phyloP scores from a whole-genome alignment of 2,113 vertebrate genomes.

The Coregonus clupeaformis region DNA sequence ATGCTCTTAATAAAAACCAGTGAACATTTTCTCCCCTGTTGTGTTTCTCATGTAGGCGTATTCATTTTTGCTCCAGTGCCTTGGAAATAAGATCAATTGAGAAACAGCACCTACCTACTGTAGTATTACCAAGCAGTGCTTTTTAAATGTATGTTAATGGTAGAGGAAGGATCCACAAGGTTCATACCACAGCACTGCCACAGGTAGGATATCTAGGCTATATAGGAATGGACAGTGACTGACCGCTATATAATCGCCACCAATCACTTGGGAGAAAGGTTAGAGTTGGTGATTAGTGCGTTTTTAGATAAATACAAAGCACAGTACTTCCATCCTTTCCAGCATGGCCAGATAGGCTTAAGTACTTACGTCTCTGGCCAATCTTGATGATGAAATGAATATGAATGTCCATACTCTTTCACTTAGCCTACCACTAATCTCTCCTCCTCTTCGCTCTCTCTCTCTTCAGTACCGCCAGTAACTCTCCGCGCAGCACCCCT shows the following conservation, averaged over 20 bases:
- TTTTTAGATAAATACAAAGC: background rate
- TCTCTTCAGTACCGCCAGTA: conserved; percentile 80
- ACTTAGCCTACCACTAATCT: background rate
- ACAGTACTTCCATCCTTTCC: no score
- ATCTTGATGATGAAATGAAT: no score
- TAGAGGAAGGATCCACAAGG: background rate
- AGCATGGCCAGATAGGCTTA: no score
- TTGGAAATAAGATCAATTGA: background rate
- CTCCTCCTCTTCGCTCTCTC: conserved; percentile 15
- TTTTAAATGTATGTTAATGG: background rate
- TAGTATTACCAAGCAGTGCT: background rate
- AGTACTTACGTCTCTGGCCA: no score
- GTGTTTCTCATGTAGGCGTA: no score
- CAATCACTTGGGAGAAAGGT: no score
- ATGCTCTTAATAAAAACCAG: background rate
- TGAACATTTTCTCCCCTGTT: background rate
- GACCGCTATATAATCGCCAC: no score
- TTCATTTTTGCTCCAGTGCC: background rate
- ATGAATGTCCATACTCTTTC: no score
- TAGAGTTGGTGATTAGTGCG: no score
- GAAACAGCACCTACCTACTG: background rate
- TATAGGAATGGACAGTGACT: no score
- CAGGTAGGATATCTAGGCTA: no score
- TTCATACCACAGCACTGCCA: background rate
- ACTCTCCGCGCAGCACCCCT: conserved; percentile 87